These are phyloP conservation scores for Lithobates sylvaticus DNA, from an alignment of 2,797 vertebrate genomes.

Conservation along the genomic window DNA sequence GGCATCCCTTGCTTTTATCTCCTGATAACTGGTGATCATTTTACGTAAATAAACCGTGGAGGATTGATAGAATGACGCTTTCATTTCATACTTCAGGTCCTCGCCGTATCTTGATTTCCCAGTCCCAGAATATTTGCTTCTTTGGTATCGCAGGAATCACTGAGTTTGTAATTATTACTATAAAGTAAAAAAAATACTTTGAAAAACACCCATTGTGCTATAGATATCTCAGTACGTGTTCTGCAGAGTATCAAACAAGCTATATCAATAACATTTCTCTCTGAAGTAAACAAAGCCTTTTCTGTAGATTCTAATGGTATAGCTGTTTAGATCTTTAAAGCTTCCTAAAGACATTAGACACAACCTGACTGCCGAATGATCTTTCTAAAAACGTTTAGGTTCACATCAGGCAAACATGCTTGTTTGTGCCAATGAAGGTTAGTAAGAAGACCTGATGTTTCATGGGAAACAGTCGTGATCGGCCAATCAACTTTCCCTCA, in stretches of 20 bases:
- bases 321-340: background rate
- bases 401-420: background rate
- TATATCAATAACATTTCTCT: background rate
- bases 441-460: background rate
- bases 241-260: slow-evolving; percentile 5
- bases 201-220: slow-evolving; percentile 25
- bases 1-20: slow-evolving; percentile 70
- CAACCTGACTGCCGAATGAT: background rate
- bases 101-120: slow-evolving; percentile 29
- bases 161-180: slow-evolving; percentile 39
- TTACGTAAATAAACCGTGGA: slow-evolving; percentile 71
- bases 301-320: background rate
- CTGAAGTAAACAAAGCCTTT: background rate
- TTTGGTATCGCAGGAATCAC: slow-evolving; percentile 7
- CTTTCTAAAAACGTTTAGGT: background rate
- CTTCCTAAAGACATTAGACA: background rate
- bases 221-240: slow-evolving; percentile 6
- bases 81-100: slow-evolving; percentile 83
- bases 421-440: background rate
- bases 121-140: slow-evolving; percentile 31
- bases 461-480: no score
- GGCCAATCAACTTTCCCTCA: no score
- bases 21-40: slow-evolving; percentile 82
- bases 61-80: slow-evolving; percentile 82
- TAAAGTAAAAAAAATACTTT: slow-evolving; percentile 7